A percentile compares a stretch with the other conserved stretches of the same genome.
Conservation (phyloP, 92 coral and sea anemone genomes). For the Porites rus region DNA sequence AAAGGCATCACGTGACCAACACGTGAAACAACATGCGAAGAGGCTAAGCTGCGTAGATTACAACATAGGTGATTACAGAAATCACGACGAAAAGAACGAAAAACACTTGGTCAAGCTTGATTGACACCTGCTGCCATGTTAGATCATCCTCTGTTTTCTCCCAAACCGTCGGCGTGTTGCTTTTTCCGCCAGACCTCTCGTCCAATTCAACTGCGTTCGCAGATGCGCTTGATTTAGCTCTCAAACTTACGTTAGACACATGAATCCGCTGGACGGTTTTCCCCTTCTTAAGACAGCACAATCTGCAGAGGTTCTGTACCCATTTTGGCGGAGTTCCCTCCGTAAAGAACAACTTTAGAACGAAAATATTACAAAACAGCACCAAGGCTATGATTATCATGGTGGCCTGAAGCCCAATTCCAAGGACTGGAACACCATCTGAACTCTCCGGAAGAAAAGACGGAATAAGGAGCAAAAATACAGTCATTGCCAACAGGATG, state of each 20-base stretch:
- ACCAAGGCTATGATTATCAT: conserved; percentile 53
- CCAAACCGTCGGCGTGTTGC: conserved; percentile 21
- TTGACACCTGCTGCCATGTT: conserved; percentile 47
- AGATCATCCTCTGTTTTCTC: background rate
- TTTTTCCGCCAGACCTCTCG: background rate
- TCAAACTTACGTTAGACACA: background rate
- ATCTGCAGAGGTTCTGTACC: conserved; percentile 18
- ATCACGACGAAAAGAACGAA: conserved; percentile 7
- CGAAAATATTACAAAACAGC: conserved; percentile 64
- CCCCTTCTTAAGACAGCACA: conserved; percentile 17
- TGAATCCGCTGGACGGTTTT: conserved; percentile 18
- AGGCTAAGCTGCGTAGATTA: background rate
- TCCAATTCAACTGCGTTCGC: conserved; percentile 40
- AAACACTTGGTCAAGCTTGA: conserved; percentile 45
- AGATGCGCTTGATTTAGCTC: conserved; percentile 11
- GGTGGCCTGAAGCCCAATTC: conserved; percentile 51
- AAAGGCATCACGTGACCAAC: no score
- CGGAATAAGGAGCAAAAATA: conserved; percentile 76
- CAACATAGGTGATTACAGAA: background rate
- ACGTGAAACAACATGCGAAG: no score
- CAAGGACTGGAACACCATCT: conserved; percentile 72
- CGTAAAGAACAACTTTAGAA: conserved; percentile 64
- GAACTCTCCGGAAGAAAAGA: conserved; percentile 82
- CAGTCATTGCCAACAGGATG: conserved; percentile 84
- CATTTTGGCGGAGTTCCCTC: conserved; percentile 62